These are phyloP conservation scores for Eumacrocentrus americanus DNA, from an alignment of 2,888 invertebrate genomes.

Conservation along the genomic window DNA sequence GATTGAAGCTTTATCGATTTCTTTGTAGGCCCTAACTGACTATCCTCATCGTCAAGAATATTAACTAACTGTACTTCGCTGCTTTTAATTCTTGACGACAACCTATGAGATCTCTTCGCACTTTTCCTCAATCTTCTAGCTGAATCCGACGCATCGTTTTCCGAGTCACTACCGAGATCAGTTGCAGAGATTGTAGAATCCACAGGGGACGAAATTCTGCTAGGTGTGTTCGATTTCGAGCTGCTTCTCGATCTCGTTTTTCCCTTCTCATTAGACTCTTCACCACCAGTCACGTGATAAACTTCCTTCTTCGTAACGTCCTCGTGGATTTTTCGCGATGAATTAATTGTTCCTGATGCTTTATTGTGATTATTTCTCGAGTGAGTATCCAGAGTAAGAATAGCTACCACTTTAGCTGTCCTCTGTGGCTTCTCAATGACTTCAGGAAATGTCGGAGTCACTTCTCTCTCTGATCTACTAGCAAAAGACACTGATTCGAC, in stretches of 20 bases:
- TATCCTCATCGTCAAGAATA: slow-evolving; percentile 39
- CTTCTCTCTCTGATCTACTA: slow-evolving; percentile 6
- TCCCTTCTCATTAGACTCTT: not conserved
- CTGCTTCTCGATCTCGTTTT: slow-evolving; percentile 20
- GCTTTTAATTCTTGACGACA: slow-evolving; percentile 29
- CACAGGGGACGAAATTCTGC: not conserved
- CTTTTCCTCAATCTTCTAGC: slow-evolving; percentile 17
- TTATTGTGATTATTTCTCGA: slow-evolving; percentile 33
- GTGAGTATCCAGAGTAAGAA: slow-evolving; percentile 51
- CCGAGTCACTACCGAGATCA: slow-evolving; percentile 48
- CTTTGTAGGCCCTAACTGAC: slow-evolving; percentile 42
- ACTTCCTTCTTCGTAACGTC: slow-evolving; percentile 7
- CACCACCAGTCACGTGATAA: not conserved
- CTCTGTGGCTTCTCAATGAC: slow-evolving; percentile 52
- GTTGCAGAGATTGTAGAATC: slow-evolving; percentile 13
- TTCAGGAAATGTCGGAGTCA: slow-evolving; percentile 20
- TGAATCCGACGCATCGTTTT: slow-evolving; percentile 29
- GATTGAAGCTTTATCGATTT: slow-evolving; percentile 32
- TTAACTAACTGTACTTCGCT: slow-evolving; percentile 38
- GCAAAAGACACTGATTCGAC: slow-evolving; percentile 26
- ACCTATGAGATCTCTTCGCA: slow-evolving; percentile 11
- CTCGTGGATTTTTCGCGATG: slow-evolving; percentile 23
- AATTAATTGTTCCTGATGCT: slow-evolving; percentile 24
- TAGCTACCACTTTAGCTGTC: slow-evolving; percentile 57
- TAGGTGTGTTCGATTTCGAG: slow-evolving; percentile 25